Evolutionary conservation across 2,888 invertebrate genomes (phyloP), one percentile per base, ranked within the genome.

Genomic region (Drosophila quinaria): DNA sequence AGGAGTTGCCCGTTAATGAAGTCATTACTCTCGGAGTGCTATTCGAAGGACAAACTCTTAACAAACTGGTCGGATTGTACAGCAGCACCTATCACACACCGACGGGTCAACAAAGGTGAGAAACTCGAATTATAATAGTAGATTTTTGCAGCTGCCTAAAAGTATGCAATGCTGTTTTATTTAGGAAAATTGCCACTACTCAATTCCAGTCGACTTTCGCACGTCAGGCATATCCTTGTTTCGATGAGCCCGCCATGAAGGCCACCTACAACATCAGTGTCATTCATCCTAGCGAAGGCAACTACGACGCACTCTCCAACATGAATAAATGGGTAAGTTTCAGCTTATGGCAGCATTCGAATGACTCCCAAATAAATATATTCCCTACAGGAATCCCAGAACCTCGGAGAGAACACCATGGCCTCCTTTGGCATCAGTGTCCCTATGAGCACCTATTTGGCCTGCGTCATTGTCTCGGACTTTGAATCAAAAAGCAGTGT

Each of bases 151-250:
- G 0, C 29, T 10, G 74, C 79, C 81, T 58, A 56, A 74, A 74
- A 71, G 69, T 68, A 84, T 76, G 77, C 75, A 33, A 58, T n/a
- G 1, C 0, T 31, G 42, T 60, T 33, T 35, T 19, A 13, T 15
- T 11, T 90, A 97, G 97, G 80, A 94, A 94, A 44, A 96, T 98
- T 91, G 97, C 97, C 1, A 97, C 97, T 0, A 96, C 97, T 6
- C 97, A 98, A 93, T 98, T 99, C 90, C 97, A 98, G 91, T 98
- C 98, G 0, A 98, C 97, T 0, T 97, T 97, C 92, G 98, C 98
- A 0, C 94, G 98, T n/a, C 95, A 96, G 93, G 96, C 98, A 0
- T 98, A 97, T 90, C 98, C 98, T 0, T 98, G 98, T 91, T 98
- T 98, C 90, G 98, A 99, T 93, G 98, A 98, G 90, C 98, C 97